Conservation (phyloP, 1,140 invertebrate genomes). For the Palaemon carinicauda region DNA sequence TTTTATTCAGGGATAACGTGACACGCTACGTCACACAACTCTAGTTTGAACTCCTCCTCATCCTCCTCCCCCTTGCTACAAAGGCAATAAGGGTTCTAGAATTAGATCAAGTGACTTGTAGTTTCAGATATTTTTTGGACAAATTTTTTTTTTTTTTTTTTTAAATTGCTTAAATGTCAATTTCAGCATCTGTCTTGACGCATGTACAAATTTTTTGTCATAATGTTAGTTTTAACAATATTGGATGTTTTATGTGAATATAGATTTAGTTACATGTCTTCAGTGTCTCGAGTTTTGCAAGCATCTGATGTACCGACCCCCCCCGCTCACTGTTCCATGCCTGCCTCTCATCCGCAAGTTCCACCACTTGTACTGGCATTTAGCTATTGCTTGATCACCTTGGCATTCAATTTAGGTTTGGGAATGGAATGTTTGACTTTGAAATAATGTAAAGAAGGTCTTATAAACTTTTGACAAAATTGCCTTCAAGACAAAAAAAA, state of each 20-base stretch:
- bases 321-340: not conserved
- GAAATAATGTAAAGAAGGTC: no score
- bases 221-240: conserved; percentile 58
- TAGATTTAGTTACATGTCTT: conserved; percentile 56
- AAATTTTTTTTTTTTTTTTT: conserved; percentile 49
- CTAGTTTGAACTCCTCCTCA: conserved; percentile 38
- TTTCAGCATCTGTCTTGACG: conserved; percentile 54
- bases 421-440: no score
- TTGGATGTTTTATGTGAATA: conserved; percentile 58
- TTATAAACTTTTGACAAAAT: no score
- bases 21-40: conserved; percentile 5
- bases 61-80: conserved; percentile 46
- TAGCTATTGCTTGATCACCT: no score
- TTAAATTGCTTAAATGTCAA: conserved; percentile 34
- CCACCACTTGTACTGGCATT: not conserved
- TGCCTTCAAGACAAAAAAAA: no score
- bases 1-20: conserved; percentile 45
- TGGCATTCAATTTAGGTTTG: no score
- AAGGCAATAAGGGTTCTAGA: conserved; percentile 52
- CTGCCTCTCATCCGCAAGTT: not conserved
- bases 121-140: conserved; percentile 51
- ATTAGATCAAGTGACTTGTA: conserved; percentile 51
- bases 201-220: conserved; percentile 58
- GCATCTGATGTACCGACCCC: conserved; percentile 54
- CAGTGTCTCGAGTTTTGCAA: conserved; percentile 55